Conservation (phyloP, 2,113 vertebrate genomes). For the Brachyhypopomus occidentalis region DNA sequence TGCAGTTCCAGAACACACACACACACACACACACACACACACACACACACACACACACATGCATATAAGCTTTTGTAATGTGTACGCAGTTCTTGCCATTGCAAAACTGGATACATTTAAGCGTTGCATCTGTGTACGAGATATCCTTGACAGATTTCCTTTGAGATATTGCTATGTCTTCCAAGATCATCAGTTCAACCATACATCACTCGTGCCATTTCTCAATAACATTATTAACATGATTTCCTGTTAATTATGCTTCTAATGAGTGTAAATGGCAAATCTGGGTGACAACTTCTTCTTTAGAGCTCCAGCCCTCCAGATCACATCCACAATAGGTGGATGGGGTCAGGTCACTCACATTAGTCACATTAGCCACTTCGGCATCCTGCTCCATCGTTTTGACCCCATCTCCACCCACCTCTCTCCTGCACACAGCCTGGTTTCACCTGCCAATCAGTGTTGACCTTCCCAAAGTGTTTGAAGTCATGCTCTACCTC, state of each 20-base stretch:
- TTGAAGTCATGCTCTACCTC: neutral
- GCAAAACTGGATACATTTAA: no score
- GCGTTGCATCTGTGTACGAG: no score
- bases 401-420: neutral
- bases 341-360: neutral
- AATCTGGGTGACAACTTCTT: neutral
- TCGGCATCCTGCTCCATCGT: slow-evolving; percentile 7
- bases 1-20: no score
- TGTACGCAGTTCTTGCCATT: no score
- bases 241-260: neutral
- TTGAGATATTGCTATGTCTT: neutral
- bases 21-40: no score
- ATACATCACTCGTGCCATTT: neutral
- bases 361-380: slow-evolving; percentile 32
- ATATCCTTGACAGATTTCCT: no score
- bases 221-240: neutral
- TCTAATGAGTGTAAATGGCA: neutral
- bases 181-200: neutral
- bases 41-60: no score
- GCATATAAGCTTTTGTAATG: no score
- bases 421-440: slow-evolving; percentile 4
- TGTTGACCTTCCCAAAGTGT: slow-evolving; percentile 2
- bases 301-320: slow-evolving; percentile 2
- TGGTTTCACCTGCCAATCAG: neutral
- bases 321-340: neutral